Percentiles rank a stretch among this genome's conserved stretches.
Evolutionary conservation across 2,797 vertebrate genomes (phyloP).

Genomic region (Balearica regulorum): DNA sequence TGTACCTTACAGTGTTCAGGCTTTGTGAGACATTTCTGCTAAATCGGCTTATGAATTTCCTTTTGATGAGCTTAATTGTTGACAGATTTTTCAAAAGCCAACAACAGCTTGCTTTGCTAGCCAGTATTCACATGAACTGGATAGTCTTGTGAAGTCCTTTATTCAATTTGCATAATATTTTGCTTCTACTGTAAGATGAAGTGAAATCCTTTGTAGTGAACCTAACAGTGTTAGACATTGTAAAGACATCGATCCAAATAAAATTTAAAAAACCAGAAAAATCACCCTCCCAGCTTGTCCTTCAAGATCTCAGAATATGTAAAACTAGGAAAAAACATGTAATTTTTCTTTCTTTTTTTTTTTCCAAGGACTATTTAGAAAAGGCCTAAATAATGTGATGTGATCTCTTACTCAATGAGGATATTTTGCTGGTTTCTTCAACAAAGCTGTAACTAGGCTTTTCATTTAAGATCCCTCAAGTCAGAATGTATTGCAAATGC

Average conservation of each 20-base stretch:
- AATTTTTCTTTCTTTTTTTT: neutral
- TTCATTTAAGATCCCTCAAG: neutral
- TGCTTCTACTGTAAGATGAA: slow-evolving; percentile 26
- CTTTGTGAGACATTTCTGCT: slow-evolving; percentile 43
- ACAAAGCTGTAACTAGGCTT: neutral
- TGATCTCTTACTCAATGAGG: neutral
- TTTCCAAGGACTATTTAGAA: neutral
- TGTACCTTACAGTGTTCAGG: slow-evolving; percentile 37
- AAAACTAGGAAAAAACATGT: neutral
- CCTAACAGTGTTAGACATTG: slow-evolving; percentile 11
- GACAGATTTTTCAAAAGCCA: slow-evolving; percentile 62
- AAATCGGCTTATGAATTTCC: slow-evolving; percentile 56
- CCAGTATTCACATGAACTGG: slow-evolving; percentile 39
- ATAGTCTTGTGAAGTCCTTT: slow-evolving; percentile 47
- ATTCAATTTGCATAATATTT: slow-evolving; percentile 54
- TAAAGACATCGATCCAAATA: slow-evolving; percentile 10
- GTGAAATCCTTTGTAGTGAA: slow-evolving; percentile 16
- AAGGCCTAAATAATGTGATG: neutral
- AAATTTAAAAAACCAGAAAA: neutral
- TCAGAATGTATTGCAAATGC: neutral
- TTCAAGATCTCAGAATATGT: neutral
- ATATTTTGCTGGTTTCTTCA: neutral
- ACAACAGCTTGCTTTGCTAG: slow-evolving; percentile 43
- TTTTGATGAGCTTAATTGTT: slow-evolving; percentile 66
- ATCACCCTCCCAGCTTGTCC: neutral